A percentile compares a stretch with the other conserved stretches of the same genome.
These are phyloP conservation scores for Lordiphosa andalusiaca DNA, from an alignment of 2,888 invertebrate species.

Conservation along the genomic window DNA sequence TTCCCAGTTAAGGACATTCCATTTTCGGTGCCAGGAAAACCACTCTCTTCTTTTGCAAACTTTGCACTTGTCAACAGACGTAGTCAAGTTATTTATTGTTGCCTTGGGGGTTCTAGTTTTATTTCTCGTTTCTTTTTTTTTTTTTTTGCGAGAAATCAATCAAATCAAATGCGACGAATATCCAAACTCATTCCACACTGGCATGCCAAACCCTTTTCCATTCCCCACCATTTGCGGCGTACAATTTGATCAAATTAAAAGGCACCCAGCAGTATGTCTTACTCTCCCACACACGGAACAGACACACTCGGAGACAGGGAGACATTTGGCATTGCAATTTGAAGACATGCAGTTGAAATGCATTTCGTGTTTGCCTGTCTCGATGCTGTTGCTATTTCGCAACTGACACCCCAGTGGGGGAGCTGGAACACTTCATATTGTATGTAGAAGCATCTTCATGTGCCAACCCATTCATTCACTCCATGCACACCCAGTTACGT, in stretches of 20 bases:
- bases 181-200: neutral
- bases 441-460: conserved; percentile 36
- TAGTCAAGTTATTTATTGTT: conserved; percentile 74
- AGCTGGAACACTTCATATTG: conserved; percentile 42
- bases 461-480: conserved; percentile 26
- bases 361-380: conserved; percentile 65
- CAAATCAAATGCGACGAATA: conserved; percentile 39
- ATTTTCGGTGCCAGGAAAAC: neutral
- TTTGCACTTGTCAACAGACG: conserved; percentile 71
- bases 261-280: conserved; percentile 48
- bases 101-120: conserved; percentile 40
- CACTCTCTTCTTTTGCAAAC: conserved; percentile 14
- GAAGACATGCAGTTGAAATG: conserved; percentile 72
- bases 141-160: conserved; percentile 43
- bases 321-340: conserved; percentile 66
- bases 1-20: neutral
- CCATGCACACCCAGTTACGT: conserved; percentile 59
- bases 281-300: conserved; percentile 23
- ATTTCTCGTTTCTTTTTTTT: too few species aligned
- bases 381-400: conserved; percentile 26
- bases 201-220: neutral
- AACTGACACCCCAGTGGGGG: conserved; percentile 5
- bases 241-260: conserved; percentile 71
- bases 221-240: neutral
- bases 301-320: conserved; percentile 5